Conservation (phyloP, 2,888 invertebrate species). For the Biston stratarius region DNA sequence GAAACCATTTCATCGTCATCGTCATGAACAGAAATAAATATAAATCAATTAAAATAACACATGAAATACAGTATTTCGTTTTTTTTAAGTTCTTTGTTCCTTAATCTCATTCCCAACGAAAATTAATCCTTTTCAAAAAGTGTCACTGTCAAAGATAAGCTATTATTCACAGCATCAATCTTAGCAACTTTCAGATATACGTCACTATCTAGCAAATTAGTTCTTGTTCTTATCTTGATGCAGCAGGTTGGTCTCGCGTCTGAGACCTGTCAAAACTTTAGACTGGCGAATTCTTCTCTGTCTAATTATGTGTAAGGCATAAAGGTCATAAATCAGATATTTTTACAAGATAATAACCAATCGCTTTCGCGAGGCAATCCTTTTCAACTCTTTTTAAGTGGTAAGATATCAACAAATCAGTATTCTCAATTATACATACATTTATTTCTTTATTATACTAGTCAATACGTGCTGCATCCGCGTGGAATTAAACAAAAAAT, state of each 20-base stretch:
- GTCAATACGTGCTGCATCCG: too few species aligned
- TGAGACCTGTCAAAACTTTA: conserved; percentile 45
- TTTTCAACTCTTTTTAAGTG: neutral
- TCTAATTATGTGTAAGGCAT: conserved; percentile 38
- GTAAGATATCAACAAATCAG: neutral
- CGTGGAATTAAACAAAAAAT: too few species aligned
- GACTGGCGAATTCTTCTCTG: conserved; percentile 43
- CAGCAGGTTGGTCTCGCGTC: conserved; percentile 32
- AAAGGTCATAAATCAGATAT: conserved; percentile 39
- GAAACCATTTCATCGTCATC: too few species aligned
- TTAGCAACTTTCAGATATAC: conserved; percentile 3
- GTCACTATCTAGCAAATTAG: conserved; percentile 37
- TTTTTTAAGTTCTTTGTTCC: too few species aligned
- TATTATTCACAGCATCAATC: neutral
- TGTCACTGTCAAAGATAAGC: conserved; percentile 1
- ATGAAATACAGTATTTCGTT: too few species aligned
- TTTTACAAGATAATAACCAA: conserved; percentile 21
- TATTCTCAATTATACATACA: too few species aligned
- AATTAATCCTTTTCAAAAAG: neutral
- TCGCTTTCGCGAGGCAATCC: neutral
- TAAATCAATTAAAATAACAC: too few species aligned
- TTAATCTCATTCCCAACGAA: neutral
- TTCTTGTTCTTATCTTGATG: conserved; percentile 39
- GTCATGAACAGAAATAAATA: too few species aligned
- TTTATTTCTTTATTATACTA: too few species aligned